Evolutionary conservation across 1,140 invertebrate species (phyloP), one percentile per base, ranked within the genome.

Genomic region (Aphidius gifuensis): DNA sequence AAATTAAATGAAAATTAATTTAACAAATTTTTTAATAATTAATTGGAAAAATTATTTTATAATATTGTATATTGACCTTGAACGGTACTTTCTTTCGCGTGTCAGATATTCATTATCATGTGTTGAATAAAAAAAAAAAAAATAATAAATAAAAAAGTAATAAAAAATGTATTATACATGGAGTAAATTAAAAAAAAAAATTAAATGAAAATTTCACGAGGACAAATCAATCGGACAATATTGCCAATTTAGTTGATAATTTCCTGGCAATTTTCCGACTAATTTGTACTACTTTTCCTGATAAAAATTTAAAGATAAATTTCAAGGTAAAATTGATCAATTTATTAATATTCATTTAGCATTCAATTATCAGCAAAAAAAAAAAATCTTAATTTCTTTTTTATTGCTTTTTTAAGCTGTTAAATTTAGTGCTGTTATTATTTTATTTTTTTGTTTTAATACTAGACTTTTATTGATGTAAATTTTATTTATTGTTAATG

Each of bases 71-170:
- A 16, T 16, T 16, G 16, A 64, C 72, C 72, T 74, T 74, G 72
- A 72, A 70, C 55, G 66, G 67, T 60, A 69, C 67, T 72, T 72
- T 69, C 63, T 32, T 66, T 69, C 59, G 56, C 64, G 64, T 61
- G 64, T 66, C 67, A 64, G 63, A 60, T 16, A 58, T n/a, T 50
- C 16, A 55, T 42, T 51, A 32, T 54, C 39, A 8, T 21, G 44
- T 54, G 39, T 40, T 46, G 21, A 40, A 43, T 43, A 9, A 9
- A 46, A 9, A 57, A 43, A 45, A 5, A 9, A 45, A 57, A 40
- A 40, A 8, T 11, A 38, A 38, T 53, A 9, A 39, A 50, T 50
- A 6, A 23, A 38, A 4, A 44, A 3, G 9, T 44, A 8, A 8
- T 11, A 44, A 44, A 44, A 44, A 44, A 7, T 5, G 2, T 32